These are phyloP conservation scores for Micrasema minimum DNA, from an alignment of 1,140 invertebrate genomes.

Conservation along the genomic window DNA sequence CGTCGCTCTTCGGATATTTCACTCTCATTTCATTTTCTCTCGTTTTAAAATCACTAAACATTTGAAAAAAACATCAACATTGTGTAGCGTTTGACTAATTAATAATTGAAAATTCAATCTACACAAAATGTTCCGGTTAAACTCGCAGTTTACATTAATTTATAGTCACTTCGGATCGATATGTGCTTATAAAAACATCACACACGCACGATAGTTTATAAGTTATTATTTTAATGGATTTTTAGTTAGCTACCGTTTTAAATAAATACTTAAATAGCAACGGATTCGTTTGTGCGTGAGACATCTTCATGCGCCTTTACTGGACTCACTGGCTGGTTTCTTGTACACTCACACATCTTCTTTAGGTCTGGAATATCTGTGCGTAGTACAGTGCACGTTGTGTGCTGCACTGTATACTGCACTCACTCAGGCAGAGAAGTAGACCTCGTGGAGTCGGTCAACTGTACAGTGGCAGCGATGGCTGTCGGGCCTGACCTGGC, in stretches of 20 bases:
- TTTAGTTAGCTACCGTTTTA: conserved; percentile 47
- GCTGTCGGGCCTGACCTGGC: background rate
- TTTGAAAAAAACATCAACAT: conserved; percentile 49
- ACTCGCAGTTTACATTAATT: conserved; percentile 47
- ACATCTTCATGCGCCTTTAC: conserved; percentile 25
- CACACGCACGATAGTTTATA: conserved; percentile 48
- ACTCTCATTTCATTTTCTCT: conserved; percentile 41
- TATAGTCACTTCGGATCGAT: conserved; percentile 49
- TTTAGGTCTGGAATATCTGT: background rate
- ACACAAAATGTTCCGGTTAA: conserved; percentile 46
- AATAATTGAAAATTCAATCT: conserved; percentile 51
- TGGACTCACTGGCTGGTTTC: conserved; percentile 12
- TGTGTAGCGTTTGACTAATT: conserved; percentile 50
- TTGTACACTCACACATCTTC: no score
- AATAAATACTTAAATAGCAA: conserved; percentile 41
- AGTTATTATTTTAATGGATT: conserved; percentile 39
- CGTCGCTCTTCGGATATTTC: conserved; percentile 36
- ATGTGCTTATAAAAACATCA: conserved; percentile 53
- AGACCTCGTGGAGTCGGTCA: no score
- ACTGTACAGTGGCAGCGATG: background rate
- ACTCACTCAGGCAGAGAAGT: no score
- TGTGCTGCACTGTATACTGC: no score
- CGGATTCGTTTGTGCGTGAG: conserved; percentile 46
- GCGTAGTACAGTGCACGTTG: no score
- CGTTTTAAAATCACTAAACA: conserved; percentile 48